Evolutionary conservation across 2,888 invertebrate genomes (phyloP).

Genomic region (Cordilura impudica): DNA sequence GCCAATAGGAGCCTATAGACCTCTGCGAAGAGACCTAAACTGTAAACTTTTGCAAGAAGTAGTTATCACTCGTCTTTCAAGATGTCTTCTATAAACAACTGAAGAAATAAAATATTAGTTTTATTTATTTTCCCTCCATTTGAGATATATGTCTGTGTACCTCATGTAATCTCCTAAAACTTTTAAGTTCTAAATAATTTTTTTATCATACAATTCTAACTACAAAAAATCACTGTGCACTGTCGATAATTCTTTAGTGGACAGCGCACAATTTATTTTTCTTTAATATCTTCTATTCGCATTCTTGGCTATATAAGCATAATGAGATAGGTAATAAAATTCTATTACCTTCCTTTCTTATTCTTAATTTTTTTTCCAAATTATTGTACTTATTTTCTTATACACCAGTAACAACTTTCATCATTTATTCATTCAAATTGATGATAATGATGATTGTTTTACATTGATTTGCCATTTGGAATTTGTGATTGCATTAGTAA

Average conservation of each 20-base stretch:
- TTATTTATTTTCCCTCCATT: too few species aligned
- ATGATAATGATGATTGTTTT: constrained; percentile 12
- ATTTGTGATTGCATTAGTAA: too few species aligned
- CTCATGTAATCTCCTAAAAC: neutral
- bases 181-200: too few species aligned
- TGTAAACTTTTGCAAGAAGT: too few species aligned
- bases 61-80: too few species aligned
- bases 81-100: too few species aligned
- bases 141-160: too few species aligned
- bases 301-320: neutral
- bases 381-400: neutral
- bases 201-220: too few species aligned
- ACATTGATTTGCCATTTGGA: constrained; percentile 10
- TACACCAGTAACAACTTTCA: neutral
- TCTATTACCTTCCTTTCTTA: constrained; percentile 13
- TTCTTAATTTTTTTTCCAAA: neutral
- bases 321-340: constrained; percentile 12
- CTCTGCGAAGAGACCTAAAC: too few species aligned
- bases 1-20: too few species aligned
- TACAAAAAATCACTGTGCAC: neutral
- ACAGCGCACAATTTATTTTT: neutral
- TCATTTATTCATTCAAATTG: neutral
- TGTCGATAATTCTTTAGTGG: neutral
- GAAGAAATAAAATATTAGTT: too few species aligned
- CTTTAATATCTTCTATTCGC: neutral